Evolutionary conservation across 2,797 vertebrate species (phyloP), one percentile per base, ranked within the genome.

Genomic region (Chromis chromis): DNA sequence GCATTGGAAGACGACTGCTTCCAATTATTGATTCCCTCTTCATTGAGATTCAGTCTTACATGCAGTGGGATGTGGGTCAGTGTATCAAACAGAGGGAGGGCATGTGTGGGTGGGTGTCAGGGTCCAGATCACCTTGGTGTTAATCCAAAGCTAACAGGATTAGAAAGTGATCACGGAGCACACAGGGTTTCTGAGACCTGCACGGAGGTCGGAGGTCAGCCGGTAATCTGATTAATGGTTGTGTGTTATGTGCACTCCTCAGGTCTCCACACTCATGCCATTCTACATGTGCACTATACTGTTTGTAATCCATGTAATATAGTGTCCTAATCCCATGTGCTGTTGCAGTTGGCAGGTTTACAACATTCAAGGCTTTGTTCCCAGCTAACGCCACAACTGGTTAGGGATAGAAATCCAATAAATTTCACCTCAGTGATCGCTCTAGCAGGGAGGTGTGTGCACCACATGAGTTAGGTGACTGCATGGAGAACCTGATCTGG

Each of bases 111-210:
- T n/a, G 22, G 27, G 61, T 69, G 70, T 68, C 40, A 44, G 50
- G 73, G 68, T 75, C 69, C 72, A 42, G 69, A 86, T 87, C 78
- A 76, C 77, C 78, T 78, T 60, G 4, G 70, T 42, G 76, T 68
- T 86, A 83, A 89, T 86, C 82, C 81, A 82, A 56, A 36, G 22
- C 83, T 89, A 87, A 91, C 77, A 75, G 84, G 86, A 89, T 92
- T 89, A 89, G 83, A 85, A 78, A 79, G 86, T 62, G 76, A 90
- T 89, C 83, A 86, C 64, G 66, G 50, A 70, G 74, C 76, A 63
- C 50, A 68, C 16, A 46, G 63, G 68, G 66, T 72, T 84, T 78
- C 69, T 70, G 57, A 74, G 65, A 76, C 68, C 64, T 42, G 48
- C 74, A 62, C 1, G 0, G 40, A 73, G 77, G 81, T 86, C 64